Base-by-base conservation (phyloP, 1,140 invertebrate species). In the Cephus cinctus region DNA sequence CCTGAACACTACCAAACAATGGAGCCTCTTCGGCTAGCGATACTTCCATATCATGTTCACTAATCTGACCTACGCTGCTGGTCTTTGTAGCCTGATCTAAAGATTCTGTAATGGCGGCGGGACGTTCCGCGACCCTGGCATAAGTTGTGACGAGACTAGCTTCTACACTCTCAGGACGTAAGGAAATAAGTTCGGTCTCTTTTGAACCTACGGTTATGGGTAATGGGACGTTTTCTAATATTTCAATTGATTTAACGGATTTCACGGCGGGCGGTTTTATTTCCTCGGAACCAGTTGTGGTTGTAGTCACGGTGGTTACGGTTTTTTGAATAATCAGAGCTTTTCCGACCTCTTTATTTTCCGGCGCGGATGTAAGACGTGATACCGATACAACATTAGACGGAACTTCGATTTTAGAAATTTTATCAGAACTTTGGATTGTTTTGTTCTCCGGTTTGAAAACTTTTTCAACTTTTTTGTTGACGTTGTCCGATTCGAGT, bases 1-100 rank as follows among this genome's bases (percentile, higher is more conserved):
- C 54, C 49, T 67, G 64, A 25, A 75, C 63, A 54, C 72, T 76
- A 42, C 72, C 72, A 23, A 76, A 75, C 12, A 75, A 34, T 15
- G 64, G 46, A 12, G 53, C 27, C 8, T 74, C 67, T n/a, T 62
- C 57, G 18, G 41, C 21, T 3, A 50, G 41, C 2, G 3, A 12
- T 8, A 42, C 39, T 23, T 41, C 20, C 14, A 20, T 50, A 40
- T 40, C 19, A 14, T 16, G 18, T 23, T 44, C 19, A 16, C 15
- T 18, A 18, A 36, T 36, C 34, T 3, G 34, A 32, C 21, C 8
- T 20, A 27, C 35, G 43, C 16, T 6, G 30, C 15, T 38, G 15
- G 42, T 50, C 45, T 34, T 30, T 6, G 20, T 36, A 20, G 14
- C 19, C 32, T 56, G 35, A 36, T 42, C 47, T 50, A 51, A n/a